phyloP scores from a whole-genome alignment of 1,140 invertebrate species.

The Brachionus manjavacas region DNA sequence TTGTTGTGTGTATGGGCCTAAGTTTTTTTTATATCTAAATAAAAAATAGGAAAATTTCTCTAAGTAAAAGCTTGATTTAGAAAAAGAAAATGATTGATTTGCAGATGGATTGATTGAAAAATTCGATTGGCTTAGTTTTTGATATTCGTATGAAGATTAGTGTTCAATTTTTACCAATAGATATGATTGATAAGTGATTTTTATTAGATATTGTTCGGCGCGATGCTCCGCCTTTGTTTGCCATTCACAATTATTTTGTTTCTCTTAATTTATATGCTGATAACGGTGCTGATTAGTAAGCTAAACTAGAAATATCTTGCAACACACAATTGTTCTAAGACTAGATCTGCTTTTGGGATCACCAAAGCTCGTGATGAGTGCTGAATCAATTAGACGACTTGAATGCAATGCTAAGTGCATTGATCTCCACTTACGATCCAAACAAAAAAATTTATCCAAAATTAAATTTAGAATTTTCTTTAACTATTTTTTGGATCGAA shows the following conservation, averaged over 20 bases:
- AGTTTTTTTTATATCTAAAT: background rate
- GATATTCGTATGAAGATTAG: background rate
- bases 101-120: background rate
- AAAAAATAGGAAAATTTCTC: background rate
- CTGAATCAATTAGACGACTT: background rate
- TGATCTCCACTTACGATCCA: no score
- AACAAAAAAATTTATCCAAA: no score
- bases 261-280: background rate
- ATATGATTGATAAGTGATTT: slow-evolving; percentile 21
- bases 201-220: background rate
- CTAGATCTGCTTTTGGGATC: background rate
- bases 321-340: background rate
- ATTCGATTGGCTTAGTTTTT: background rate
- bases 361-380: background rate
- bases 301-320: background rate
- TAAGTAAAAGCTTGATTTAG: background rate
- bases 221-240: background rate
- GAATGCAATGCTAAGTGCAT: no score
- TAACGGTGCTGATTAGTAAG: slow-evolving; percentile 9
- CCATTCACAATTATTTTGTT: background rate
- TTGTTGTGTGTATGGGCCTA: background rate
- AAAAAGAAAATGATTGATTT: slow-evolving; percentile 26
- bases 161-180: background rate
- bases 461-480: no score
- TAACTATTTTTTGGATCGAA: no score